phyloP scores from a whole-genome alignment of 1,140 invertebrate genomes.

The Eubasilissa regina region DNA sequence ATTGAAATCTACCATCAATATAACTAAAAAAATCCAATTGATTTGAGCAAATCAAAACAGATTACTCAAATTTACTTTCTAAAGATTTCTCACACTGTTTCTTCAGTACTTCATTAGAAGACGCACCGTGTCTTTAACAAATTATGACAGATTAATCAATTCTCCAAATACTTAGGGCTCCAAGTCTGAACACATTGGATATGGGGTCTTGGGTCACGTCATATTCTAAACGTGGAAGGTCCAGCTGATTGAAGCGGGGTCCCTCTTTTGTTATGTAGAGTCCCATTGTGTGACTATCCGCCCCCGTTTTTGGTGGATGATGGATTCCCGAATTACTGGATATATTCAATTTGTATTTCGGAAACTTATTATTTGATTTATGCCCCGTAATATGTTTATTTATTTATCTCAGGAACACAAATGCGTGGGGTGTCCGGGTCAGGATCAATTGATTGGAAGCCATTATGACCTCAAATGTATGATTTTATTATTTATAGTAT shows the following conservation, averaged over 20 bases:
- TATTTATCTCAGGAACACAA: slow-evolving; percentile 7
- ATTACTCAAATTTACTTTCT: no score
- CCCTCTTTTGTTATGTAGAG: neutral
- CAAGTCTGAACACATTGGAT: neutral
- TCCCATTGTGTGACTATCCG: slow-evolving; percentile 7
- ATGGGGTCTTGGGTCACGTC: slow-evolving; percentile 6
- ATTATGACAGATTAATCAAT: slow-evolving; percentile 18
- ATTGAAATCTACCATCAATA: no score
- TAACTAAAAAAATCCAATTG: no score
- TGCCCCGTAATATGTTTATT: slow-evolving; percentile 22
- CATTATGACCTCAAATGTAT: neutral
- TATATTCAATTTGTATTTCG: slow-evolving; percentile 31
- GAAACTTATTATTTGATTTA: slow-evolving; percentile 27
- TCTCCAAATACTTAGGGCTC: neutral
- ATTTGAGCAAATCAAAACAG: no score
- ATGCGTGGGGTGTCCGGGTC: slow-evolving; percentile 1
- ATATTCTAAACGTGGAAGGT: no score
- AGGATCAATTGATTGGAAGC: slow-evolving; percentile 6
- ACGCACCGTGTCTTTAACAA: neutral
- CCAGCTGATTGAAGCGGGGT: neutral
- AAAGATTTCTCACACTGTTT: no score
- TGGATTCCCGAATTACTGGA: slow-evolving; percentile 15
- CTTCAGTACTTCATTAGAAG: neutral
- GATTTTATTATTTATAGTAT: neutral
- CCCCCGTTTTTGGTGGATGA: slow-evolving; percentile 11